Conservation (phyloP, 2,113 vertebrate species). For the Cyphomyrus discorhynchus region DNA sequence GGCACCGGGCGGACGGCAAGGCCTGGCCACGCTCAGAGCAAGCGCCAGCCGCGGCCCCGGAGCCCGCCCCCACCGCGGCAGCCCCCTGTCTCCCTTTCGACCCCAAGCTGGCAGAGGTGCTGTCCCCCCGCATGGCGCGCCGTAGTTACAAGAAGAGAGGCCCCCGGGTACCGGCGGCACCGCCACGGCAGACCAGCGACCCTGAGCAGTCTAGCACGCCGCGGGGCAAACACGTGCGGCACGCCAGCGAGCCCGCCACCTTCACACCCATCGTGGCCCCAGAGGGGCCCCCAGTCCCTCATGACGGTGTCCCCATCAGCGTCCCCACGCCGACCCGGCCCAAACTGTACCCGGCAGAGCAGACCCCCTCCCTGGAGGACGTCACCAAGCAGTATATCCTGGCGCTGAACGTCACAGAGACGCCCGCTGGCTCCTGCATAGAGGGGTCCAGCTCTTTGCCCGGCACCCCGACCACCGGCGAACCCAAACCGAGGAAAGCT, state of each 20-base stretch:
- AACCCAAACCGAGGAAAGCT: constrained; percentile 54
- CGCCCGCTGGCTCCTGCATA: constrained; percentile 33
- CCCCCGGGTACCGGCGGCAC: constrained; percentile 58
- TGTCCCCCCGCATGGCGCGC: constrained; percentile 68
- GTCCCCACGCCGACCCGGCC: constrained; percentile 40
- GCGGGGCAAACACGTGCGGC: constrained; percentile 73
- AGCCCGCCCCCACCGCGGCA: constrained; percentile 28
- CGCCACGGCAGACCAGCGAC: constrained; percentile 48
- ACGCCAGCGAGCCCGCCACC: constrained; percentile 77
- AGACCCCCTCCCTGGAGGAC: constrained; percentile 74
- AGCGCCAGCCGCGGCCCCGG: constrained; percentile 38
- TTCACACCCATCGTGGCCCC: constrained; percentile 73
- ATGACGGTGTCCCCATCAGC: constrained; percentile 37
- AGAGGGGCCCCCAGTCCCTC: constrained; percentile 46
- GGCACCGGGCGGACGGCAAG: constrained; percentile 36
- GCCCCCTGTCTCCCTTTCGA: constrained; percentile 64
- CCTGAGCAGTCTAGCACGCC: constrained; percentile 31
- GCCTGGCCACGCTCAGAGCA: constrained; percentile 60
- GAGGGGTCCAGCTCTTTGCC: constrained; percentile 58
- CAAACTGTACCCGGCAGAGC: constrained; percentile 46
- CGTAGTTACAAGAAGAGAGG: constrained; percentile 78
- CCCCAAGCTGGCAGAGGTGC: constrained; percentile 65
- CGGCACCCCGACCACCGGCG: constrained; percentile 43
- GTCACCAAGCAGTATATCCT: constrained; percentile 80
- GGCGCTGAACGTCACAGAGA: constrained; percentile 59